Evolutionary conservation across 2,888 invertebrate species (phyloP).

Genomic region (Timema cristinae): DNA sequence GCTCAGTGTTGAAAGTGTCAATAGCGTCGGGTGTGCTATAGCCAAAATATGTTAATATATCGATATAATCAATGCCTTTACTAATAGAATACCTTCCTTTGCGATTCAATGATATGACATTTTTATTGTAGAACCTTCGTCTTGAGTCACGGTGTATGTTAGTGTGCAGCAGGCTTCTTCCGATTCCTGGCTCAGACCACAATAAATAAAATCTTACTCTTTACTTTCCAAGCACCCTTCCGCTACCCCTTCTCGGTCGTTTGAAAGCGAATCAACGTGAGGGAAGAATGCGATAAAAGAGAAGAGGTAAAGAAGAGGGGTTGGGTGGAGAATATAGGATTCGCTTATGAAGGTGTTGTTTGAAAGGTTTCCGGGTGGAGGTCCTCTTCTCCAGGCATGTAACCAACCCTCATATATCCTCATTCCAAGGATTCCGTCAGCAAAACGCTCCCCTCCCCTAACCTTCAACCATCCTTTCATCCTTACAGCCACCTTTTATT

Average conservation of each 20-base stretch:
- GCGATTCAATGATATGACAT: too few relatives aligned
- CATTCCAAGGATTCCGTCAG: conserved; percentile 10
- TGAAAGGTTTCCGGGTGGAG: conserved; percentile 11
- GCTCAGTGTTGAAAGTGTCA: too few relatives aligned
- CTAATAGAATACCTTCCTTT: too few relatives aligned
- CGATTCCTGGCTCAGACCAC: not conserved
- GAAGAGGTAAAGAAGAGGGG: not conserved
- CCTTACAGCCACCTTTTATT: conserved; percentile 9
- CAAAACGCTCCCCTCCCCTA: not conserved
- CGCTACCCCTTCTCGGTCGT: not conserved
- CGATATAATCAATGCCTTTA: too few relatives aligned
- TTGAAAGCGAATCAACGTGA: conserved; percentile 1
- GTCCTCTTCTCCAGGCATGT: conserved; percentile 12
- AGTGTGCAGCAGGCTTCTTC: too few relatives aligned
- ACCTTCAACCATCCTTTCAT: conserved; percentile 4
- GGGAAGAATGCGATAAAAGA: conserved; percentile 11
- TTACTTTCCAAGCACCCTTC: not conserved
- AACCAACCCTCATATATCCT: conserved; percentile 17
- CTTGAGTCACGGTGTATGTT: too few relatives aligned
- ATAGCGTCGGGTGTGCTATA: too few relatives aligned
- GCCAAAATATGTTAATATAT: too few relatives aligned
- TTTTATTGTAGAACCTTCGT: too few relatives aligned
- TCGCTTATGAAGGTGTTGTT: conserved; percentile 17
- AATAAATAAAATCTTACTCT: conserved; percentile 4
- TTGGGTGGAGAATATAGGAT: not conserved